Base-by-base conservation (phyloP, 2,113 vertebrate genomes). In the Balaenoptera acutorostrata region DNA sequence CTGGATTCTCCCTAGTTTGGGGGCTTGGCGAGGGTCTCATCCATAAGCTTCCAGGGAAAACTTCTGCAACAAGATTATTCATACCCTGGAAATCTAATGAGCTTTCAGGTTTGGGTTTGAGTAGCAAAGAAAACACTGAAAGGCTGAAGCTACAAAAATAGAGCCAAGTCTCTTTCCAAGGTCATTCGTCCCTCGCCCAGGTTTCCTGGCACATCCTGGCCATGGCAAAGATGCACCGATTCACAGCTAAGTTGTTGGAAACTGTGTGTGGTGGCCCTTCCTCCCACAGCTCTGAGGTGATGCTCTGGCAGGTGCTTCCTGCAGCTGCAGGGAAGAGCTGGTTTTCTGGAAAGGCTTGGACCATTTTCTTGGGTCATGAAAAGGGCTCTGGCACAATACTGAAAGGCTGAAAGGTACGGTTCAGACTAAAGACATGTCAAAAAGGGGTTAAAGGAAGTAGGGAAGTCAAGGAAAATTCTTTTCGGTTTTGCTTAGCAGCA, bases 271-370 rank as follows among this genome's bases (percentile, higher is more conserved):
- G 77, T 12, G 41, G 27, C 44, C 7, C 77, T 81, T 31, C n/a
- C 27, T 88, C 12, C 64, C 59, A 23, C 1, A 2, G 25, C 68
- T 75, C 93, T 17, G 25, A 83, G 20, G 31, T 29, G 52, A 66
- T 12, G 11, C 57, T 84, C 57, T 83, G n/a, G 52, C 39, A 49
- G n/a, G 31, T 21, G 3, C 14, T 89, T 74, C 68, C 44, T 63
- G 69, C 29, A 97, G 83, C 52, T 95, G 64, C 87, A 69, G 23
- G 71, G 21, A 93, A 88, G 39, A 69, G 36, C 63, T 68, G 21
- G 33, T 90, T 97, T 96, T 95, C 82, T 72, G 77, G 89, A 71
- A 96, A 66, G 39, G 8, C 17, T 75, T 59, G 81, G 9, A n/a
- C 64, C 17, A 36, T 71, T 69, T 82, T 88, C 82, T 85, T 20